Base-by-base conservation (phyloP, 2,113 vertebrate species). In the Anarrhichthys ocellatus region DNA sequence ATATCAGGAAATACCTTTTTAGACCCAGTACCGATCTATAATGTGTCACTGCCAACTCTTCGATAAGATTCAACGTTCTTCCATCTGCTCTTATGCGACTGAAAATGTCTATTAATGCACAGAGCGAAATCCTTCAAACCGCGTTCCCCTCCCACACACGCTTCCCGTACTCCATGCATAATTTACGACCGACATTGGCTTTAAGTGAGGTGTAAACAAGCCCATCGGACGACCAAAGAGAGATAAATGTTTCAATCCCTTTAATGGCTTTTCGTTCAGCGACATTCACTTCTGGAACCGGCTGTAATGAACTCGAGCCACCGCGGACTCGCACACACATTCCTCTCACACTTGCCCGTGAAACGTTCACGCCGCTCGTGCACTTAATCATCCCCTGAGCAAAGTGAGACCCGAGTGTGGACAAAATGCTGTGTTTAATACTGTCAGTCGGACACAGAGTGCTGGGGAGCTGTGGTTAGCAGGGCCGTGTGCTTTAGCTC, bases 341-440 rank as follows among this genome's bases (percentile, higher is more conserved):
- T 68, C 48, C 46, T 75, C 81, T 75, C 46, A 54, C 50, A 18
- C 54, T 58, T 24, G 64, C 40, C 32, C 71, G 44, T 52, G 50
- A 50, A 83, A 61, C 44, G 36, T 36, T 72, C 72, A n/a, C 5
- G 6, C 40, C 2, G 42, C 44, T 67, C 8, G 13, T 40, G 69
- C 73, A 76, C 73, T 84, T 84, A 81, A 84, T 87, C 82, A 75
- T 75, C 61, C 63, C 34, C 42, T 1, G 52, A 74, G 80, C 73
- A 38, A 74, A 46, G 27, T 46, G 73, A 58, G 75, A 27, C 17
- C 46, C 15, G 13, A 36, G 17, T 32, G 65, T 54, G 36, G 88
- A 83, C 75, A 80, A 83, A 81, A 71, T 24, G 24, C 48, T 27
- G 5, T 10, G 40, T 79, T 84, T 76, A 81, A 87, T 69, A 64